phyloP scores from a whole-genome alignment of 2,113 vertebrate species.

The Pontoporia blainvillei region DNA sequence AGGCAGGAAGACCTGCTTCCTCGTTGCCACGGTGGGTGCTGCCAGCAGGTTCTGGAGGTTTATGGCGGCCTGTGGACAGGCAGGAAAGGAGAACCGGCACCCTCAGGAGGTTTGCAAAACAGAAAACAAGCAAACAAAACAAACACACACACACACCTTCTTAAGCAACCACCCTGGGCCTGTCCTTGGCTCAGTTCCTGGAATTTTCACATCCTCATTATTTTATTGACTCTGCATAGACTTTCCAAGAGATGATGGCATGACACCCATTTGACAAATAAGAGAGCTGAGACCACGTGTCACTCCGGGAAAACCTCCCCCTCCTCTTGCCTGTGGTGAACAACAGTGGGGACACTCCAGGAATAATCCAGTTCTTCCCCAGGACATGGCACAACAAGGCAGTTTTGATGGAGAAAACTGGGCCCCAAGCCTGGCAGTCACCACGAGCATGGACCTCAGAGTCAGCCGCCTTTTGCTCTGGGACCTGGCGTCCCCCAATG shows the following conservation, averaged over 20 bases:
- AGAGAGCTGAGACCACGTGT: neutral
- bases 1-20: neutral
- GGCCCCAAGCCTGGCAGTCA: fast-evolving
- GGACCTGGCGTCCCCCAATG: fast-evolving
- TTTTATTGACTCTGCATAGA: neutral
- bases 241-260: neutral
- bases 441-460: fast-evolving
- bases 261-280: neutral
- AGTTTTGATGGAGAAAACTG: neutral
- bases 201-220: fast-evolving
- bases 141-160: neutral
- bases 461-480: fast-evolving
- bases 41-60: fast-evolving
- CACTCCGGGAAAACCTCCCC: no score
- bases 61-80: fast-evolving
- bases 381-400: fast-evolving
- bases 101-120: fast-evolving
- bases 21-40: fast-evolving
- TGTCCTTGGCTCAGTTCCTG: fast-evolving
- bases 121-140: neutral
- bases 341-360: no score
- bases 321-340: no score
- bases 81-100: fast-evolving
- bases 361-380: fast-evolving
- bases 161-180: no score